These are phyloP conservation scores for Drosophila colorata DNA, from an alignment of 2,888 invertebrate species.

Conservation along the genomic window DNA sequence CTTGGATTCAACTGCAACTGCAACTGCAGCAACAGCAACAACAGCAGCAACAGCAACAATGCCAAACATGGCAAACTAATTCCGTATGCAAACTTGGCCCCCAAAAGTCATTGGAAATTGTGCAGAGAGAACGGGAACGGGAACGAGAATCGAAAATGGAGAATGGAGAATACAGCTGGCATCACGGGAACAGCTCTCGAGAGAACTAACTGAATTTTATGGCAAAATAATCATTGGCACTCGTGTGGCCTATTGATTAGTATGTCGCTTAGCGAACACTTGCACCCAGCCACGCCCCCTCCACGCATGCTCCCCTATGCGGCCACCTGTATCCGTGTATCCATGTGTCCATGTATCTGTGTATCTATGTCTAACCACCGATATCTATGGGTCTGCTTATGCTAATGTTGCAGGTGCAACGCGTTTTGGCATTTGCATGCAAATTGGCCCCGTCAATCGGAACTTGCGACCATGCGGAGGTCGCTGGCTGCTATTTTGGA, in stretches of 20 bases:
- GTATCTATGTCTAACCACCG: conserved; percentile 30
- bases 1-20: conserved; percentile 53
- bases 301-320: no score
- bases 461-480: no score
- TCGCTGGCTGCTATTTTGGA: conserved; percentile 8
- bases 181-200: conserved; percentile 39
- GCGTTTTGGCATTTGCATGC: conserved; percentile 77
- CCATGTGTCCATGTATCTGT: not conserved
- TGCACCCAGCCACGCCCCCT: no score
- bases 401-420: conserved; percentile 77
- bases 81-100: conserved; percentile 76
- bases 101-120: conserved; percentile 69
- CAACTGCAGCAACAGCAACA: conserved; percentile 44
- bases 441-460: conserved; percentile 61
- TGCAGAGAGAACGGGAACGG: conserved; percentile 19
- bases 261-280: conserved; percentile 53
- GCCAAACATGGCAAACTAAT: conserved; percentile 77
- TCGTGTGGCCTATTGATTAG: conserved; percentile 80
- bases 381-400: conserved; percentile 56
- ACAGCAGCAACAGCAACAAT: conserved; percentile 27
- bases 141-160: conserved; percentile 1
- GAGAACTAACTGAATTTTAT: conserved; percentile 77
- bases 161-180: conserved; percentile 17
- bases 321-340: not conserved
- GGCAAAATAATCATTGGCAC: conserved; percentile 79